Percentiles rank a stretch among this genome's conserved stretches.
phyloP scores from a whole-genome alignment of 2,797 vertebrate species.

The Psittacula derbiana region DNA sequence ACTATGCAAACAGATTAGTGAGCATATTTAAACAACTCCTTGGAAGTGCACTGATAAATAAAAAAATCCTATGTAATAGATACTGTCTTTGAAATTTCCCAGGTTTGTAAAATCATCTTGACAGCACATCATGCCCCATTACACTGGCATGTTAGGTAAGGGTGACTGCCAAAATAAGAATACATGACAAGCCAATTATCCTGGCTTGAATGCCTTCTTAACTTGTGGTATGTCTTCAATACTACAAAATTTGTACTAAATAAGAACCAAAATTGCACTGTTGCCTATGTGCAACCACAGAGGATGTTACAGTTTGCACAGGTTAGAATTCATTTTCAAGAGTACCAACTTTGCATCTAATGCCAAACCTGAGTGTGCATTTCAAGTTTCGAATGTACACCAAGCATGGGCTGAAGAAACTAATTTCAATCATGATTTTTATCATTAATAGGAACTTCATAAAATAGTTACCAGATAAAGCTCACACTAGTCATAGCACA shows the following conservation, averaged over 20 bases:
- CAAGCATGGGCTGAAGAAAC: neutral
- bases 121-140: neutral
- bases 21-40: neutral
- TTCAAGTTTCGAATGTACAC: neutral
- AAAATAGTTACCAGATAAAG: neutral
- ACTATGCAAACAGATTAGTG: neutral
- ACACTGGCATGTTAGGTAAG: neutral
- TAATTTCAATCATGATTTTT: neutral
- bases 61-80: neutral
- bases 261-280: neutral
- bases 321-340: neutral
- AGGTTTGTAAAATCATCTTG: constrained; percentile 1
- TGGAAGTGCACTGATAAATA: neutral
- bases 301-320: neutral
- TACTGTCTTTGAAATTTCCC: neutral
- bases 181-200: neutral
- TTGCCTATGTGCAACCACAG: neutral
- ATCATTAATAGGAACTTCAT: neutral
- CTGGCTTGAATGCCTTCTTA: neutral
- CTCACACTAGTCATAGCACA: neutral
- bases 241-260: neutral
- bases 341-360: neutral
- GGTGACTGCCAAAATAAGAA: constrained; percentile 9
- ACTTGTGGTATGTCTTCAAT: neutral
- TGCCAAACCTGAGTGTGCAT: neutral